phyloP scores from a whole-genome alignment of 2,797 vertebrate genomes.

The Spinus pinus region DNA sequence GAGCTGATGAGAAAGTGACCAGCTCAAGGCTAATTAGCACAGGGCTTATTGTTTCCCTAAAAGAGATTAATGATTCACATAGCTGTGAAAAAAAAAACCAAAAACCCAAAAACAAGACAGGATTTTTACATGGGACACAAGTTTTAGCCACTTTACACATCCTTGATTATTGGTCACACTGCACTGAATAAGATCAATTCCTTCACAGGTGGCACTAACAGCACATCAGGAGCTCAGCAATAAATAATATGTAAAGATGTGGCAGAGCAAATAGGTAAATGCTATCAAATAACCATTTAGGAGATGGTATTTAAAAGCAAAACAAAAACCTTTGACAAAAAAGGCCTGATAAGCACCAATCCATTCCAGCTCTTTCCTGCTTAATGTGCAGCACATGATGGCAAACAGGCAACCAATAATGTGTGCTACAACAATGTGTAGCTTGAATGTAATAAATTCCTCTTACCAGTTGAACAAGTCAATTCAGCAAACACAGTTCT shows the following conservation, averaged over 20 bases:
- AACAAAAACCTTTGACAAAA: not conserved
- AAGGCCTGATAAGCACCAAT: not conserved
- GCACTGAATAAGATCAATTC: not conserved
- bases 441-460: not conserved
- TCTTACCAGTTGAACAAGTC: not conserved
- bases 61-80: not conserved
- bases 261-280: not conserved
- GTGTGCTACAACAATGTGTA: not conserved
- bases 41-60: not conserved
- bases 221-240: not conserved
- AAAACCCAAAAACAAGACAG: not conserved
- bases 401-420: not conserved
- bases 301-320: not conserved
- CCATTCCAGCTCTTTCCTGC: not conserved
- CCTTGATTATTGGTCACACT: not conserved
- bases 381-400: not conserved
- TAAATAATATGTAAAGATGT: not conserved
- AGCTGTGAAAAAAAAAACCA: not conserved
- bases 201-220: not conserved
- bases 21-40: not conserved
- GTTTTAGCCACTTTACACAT: not conserved
- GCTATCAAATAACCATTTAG: not conserved
- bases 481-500: not conserved
- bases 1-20: not conserved
- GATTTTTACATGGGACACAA: not conserved